phyloP scores from a whole-genome alignment of 2,113 vertebrate genomes.

The Cebus imitator region DNA sequence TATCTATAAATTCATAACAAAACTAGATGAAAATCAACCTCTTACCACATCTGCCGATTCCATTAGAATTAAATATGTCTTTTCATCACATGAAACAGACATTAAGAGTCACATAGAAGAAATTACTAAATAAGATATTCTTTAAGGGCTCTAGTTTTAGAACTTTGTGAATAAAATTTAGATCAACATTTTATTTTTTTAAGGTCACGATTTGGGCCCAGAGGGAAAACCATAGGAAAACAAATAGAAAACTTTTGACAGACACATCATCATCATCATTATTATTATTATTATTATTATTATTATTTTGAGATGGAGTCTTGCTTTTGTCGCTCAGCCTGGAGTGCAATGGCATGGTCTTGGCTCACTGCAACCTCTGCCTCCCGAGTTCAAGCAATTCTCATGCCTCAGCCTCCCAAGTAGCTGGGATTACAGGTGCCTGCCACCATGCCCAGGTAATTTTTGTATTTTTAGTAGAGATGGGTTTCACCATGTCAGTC shows the following conservation, averaged over 20 bases:
- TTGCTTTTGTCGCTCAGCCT: too few species aligned
- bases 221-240: not conserved
- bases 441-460: too few species aligned
- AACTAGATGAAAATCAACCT: not conserved
- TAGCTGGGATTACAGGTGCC: too few species aligned
- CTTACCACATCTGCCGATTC: not conserved
- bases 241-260: not conserved
- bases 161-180: not conserved
- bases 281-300: too few species aligned
- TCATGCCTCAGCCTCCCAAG: too few species aligned
- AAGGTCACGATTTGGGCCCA: not conserved
- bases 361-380: not conserved
- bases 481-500: too few species aligned
- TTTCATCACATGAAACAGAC: not conserved
- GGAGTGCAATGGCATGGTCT: not conserved
- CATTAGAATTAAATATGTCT: not conserved
- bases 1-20: not conserved
- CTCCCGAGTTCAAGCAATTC: too few species aligned
- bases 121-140: not conserved
- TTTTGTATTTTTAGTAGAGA: too few species aligned
- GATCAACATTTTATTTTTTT: not conserved
- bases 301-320: too few species aligned
- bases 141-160: not conserved
- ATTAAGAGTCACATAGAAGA: not conserved
- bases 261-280: not conserved